A percentile compares a stretch with the other conserved stretches of the same genome.
These are phyloP conservation scores for Matsumurasca onukii DNA, from an alignment of 1,140 invertebrate genomes.

Conservation along the genomic window DNA sequence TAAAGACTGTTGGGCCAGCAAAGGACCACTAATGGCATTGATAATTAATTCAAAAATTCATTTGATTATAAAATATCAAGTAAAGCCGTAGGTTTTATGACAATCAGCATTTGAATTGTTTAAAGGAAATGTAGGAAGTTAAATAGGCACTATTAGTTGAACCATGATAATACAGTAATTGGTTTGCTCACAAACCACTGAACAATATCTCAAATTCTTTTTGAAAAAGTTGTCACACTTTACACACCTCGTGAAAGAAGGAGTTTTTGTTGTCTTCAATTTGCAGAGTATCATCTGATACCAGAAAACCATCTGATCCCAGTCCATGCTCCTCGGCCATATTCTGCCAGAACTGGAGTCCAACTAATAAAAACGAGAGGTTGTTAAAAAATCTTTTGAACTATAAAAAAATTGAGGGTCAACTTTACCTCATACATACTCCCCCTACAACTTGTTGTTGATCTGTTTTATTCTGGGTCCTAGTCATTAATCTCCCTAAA, in stretches of 20 bases:
- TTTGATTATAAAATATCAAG: too few relatives aligned
- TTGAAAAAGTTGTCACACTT: too few relatives aligned
- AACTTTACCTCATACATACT: neutral
- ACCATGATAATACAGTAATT: too few relatives aligned
- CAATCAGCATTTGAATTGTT: too few relatives aligned
- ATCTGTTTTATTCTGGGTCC: neutral
- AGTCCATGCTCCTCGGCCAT: conserved; percentile 13
- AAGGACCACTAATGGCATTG: too few relatives aligned
- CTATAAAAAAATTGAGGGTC: neutral
- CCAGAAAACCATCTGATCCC: neutral
- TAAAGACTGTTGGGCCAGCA: too few relatives aligned
- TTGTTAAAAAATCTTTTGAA: neutral
- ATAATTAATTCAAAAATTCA: too few relatives aligned
- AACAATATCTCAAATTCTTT: too few relatives aligned
- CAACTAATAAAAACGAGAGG: neutral
- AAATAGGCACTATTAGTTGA: too few relatives aligned
- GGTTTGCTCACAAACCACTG: too few relatives aligned
- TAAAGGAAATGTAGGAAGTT: too few relatives aligned
- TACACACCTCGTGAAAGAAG: conserved; percentile 15
- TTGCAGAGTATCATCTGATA: neutral
- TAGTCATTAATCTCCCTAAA: neutral
- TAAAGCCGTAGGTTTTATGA: too few relatives aligned
- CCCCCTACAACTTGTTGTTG: neutral
- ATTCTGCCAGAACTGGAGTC: conserved; percentile 21
- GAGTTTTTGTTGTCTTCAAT: conserved; percentile 9